A percentile compares a stretch with the other conserved stretches of the same genome.
Conservation (phyloP, 1,140 invertebrate species). For the Himalopsyche phryganea region DNA sequence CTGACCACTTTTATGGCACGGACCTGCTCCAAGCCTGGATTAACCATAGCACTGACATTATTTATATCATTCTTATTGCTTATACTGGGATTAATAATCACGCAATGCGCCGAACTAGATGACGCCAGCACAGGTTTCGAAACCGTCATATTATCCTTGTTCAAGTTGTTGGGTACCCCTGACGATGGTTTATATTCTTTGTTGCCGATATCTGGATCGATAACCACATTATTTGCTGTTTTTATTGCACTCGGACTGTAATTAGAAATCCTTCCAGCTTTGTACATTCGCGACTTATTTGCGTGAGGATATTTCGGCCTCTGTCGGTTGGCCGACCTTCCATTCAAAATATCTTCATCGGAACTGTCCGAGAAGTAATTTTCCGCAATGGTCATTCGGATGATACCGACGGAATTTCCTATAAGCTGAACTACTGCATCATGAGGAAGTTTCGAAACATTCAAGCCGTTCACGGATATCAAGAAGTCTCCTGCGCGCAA, state of each 20-base stretch:
- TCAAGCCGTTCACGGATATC: conserved; percentile 85
- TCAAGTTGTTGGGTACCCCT: neutral
- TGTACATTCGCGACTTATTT: conserved; percentile 29
- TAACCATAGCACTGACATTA: conserved; percentile 45
- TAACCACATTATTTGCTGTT: conserved; percentile 29
- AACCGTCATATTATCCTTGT: conserved; percentile 4
- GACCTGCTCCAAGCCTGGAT: conserved; percentile 51
- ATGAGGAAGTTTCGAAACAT: conserved; percentile 84
- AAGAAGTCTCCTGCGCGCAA: conserved; percentile 87
- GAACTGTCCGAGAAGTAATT: conserved; percentile 81
- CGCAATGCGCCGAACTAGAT: conserved; percentile 23
- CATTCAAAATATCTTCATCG: conserved; percentile 29
- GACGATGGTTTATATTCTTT: conserved; percentile 23
- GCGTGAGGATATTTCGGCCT: conserved; percentile 27
- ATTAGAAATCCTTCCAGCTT: conserved; percentile 24
- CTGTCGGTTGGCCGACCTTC: conserved; percentile 18
- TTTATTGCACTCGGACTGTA: conserved; percentile 26
- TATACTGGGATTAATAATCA: conserved; percentile 30
- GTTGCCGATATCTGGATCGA: conserved; percentile 24
- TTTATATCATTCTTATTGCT: conserved; percentile 38
- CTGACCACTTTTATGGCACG: conserved; percentile 39
- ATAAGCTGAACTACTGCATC: conserved; percentile 91
- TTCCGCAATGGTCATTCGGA: conserved; percentile 82
- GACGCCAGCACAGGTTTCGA: conserved; percentile 3
- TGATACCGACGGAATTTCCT: conserved; percentile 72